Evolutionary conservation across 2,797 vertebrate species (phyloP), one percentile per base, ranked within the genome.

Genomic region (Chiroxiphia lanceolata): DNA sequence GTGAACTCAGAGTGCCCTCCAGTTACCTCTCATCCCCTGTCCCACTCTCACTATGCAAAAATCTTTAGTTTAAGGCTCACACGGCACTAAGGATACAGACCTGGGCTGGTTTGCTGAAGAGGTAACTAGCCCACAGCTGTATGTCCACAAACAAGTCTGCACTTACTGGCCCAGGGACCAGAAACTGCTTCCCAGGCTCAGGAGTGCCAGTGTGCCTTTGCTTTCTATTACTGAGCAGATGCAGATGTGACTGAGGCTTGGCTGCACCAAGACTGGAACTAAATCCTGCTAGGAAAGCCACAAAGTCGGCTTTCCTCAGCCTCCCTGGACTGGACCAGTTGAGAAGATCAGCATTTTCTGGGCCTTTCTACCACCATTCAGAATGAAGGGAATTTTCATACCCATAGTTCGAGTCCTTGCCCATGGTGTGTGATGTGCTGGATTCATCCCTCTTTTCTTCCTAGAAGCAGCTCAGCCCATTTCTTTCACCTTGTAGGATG

Each of bases 401-500:
- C 36, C 17, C n/a, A 59, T 57, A 59, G 8, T 34, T 53, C 34
- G 25, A 54, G n/a, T 38, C 31, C 48, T 83, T 68, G 27, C 8
- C 59, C 25, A 15, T 0, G 0, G 42, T 23, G 18, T 61, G 20
- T 14, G 42, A 53, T 4, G 1, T 61, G 61, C 64, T 87, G 60
- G 45, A 71, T 67, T 92, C 68, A 67, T 15, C 16, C 23, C 10
- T 65, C 31, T 60, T 67, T 81, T 67, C 53, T 34, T 38, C 26
- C 42, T 65, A 20, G 75, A 75, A 26, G 17, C 33, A 78, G 53
- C 21, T 44, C 36, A 86, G 26, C 9, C 17, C 16, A 18, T 59
- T 86, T 83, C 44, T 92, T 83, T n/a, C n/a, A 31, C 33, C 9
- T 60, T 40, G 19, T 9, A 70, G 68, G 54, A 42, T 3, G 36